Evolutionary conservation across 2,113 vertebrate species (phyloP).

Genomic region (Cebus imitator): DNA sequence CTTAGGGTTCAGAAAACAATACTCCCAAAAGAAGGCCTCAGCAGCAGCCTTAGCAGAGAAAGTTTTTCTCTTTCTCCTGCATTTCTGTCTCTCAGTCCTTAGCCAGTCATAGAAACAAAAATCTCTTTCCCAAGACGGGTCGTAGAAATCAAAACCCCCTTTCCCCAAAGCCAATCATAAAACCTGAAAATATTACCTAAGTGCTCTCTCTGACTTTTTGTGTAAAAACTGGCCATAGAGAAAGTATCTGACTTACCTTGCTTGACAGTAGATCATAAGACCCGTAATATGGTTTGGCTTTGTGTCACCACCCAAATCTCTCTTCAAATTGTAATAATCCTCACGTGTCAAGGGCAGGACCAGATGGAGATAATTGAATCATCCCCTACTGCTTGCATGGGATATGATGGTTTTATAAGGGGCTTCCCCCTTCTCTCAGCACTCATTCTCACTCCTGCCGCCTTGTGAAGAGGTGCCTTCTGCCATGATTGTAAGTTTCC

Average conservation of each 20-base stretch:
- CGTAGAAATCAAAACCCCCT: too few relatives aligned
- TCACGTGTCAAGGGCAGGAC: too few relatives aligned
- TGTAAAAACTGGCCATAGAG: neutral
- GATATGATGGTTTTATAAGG: too few relatives aligned
- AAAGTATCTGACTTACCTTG: neutral
- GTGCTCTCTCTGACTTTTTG: neutral
- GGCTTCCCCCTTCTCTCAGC: too few relatives aligned
- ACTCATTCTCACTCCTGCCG: too few relatives aligned
- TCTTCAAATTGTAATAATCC: too few relatives aligned
- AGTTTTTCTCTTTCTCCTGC: neutral
- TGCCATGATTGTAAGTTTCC: too few relatives aligned
- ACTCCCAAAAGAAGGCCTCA: neutral
- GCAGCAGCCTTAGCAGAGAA: neutral
- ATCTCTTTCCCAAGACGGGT: neutral
- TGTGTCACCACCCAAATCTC: too few relatives aligned
- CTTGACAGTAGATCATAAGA: neutral
- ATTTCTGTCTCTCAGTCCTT: neutral
- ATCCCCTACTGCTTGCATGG: too few relatives aligned
- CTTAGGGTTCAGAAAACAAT: neutral
- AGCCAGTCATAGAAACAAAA: neutral
- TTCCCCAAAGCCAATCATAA: neutral
- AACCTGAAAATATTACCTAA: neutral
- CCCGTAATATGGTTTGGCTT: too few relatives aligned
- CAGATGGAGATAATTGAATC: too few relatives aligned
- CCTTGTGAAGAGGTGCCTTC: too few relatives aligned